Conservation (phyloP, 1,140 invertebrate species). For the Uloborus diversus region DNA sequence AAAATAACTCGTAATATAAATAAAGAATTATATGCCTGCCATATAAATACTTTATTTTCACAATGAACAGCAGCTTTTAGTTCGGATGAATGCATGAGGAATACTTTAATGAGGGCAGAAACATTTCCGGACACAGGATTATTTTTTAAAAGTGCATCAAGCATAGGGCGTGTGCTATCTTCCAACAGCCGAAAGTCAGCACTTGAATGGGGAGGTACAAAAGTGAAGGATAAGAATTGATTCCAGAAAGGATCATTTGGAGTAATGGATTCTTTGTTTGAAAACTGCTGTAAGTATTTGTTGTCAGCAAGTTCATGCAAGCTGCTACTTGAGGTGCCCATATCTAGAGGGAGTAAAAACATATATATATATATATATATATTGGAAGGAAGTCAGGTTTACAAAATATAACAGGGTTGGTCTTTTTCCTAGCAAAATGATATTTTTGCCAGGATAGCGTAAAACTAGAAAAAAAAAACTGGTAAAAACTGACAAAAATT, state of each 20-base stretch:
- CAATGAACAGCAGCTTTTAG: slow-evolving; percentile 82
- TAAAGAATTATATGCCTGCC: slow-evolving; percentile 94
- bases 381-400: no score
- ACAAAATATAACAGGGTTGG: no score
- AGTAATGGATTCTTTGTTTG: slow-evolving; percentile 80
- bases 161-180: slow-evolving; percentile 76
- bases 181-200: slow-evolving; percentile 83
- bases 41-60: slow-evolving; percentile 90
- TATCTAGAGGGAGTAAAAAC: no score
- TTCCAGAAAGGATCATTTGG: slow-evolving; percentile 94
- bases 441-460: no score
- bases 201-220: slow-evolving; percentile 78
- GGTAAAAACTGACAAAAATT: no score
- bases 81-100: slow-evolving; percentile 80
- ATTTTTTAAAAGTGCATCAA: slow-evolving; percentile 79
- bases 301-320: slow-evolving; percentile 84
- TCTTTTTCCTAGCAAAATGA: no score
- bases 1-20: slow-evolving; percentile 88
- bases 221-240: slow-evolving; percentile 88
- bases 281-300: slow-evolving; percentile 80
- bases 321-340: slow-evolving; percentile 87
- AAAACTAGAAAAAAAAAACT: no score
- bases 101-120: slow-evolving; percentile 83
- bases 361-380: no score
- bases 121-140: slow-evolving; percentile 89